A percentile compares a stretch with the other conserved stretches of the same genome.
These are phyloP conservation scores for Cyclophora punctaria DNA, from an alignment of 2,888 invertebrate genomes.

Conservation along the genomic window DNA sequence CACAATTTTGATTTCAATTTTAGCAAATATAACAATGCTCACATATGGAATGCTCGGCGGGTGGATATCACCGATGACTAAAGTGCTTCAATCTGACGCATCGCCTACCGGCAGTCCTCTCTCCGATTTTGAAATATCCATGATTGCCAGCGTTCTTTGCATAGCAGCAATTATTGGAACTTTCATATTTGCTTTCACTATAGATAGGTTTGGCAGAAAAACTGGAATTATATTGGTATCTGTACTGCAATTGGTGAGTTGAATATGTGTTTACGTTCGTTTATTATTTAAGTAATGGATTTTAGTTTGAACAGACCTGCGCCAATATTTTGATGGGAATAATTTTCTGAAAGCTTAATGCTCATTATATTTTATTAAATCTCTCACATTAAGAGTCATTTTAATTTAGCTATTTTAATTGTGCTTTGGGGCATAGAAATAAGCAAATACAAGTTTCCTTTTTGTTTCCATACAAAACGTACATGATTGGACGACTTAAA, in stretches of 20 bases:
- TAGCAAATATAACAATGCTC: slow-evolving; percentile 51
- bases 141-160: slow-evolving; percentile 60
- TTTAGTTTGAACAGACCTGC: too few species aligned
- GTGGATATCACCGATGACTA: slow-evolving; percentile 59
- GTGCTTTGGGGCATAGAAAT: too few species aligned
- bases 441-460: too few species aligned
- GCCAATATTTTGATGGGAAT: too few species aligned
- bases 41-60: slow-evolving; percentile 54
- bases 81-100: slow-evolving; percentile 40
- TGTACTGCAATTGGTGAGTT: slow-evolving; percentile 57
- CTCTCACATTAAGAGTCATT: too few species aligned
- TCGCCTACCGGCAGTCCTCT: slow-evolving; percentile 44
- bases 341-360: too few species aligned
- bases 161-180: slow-evolving; percentile 50
- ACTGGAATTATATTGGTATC: slow-evolving; percentile 46
- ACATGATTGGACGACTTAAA: too few species aligned
- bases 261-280: background rate
- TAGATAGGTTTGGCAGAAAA: slow-evolving; percentile 59
- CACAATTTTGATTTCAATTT: slow-evolving; percentile 3
- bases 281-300: too few species aligned
- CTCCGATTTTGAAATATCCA: slow-evolving; percentile 43
- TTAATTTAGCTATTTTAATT: too few species aligned
- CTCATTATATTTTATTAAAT: too few species aligned
- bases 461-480: too few species aligned
- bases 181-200: slow-evolving; percentile 43